These are phyloP conservation scores for Galeruca laticollis DNA, from an alignment of 2,888 invertebrate genomes.

Conservation along the genomic window DNA sequence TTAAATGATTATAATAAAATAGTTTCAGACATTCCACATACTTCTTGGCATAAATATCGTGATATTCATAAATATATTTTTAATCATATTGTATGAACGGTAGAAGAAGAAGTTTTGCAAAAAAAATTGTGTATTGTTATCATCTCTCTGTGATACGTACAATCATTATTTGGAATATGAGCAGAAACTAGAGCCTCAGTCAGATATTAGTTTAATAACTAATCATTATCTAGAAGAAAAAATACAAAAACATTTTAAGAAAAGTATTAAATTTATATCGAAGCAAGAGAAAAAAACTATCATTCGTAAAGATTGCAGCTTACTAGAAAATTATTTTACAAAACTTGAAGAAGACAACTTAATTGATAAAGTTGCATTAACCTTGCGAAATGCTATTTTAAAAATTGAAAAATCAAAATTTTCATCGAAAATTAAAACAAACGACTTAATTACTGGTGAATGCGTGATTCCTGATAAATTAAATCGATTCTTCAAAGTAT, in stretches of 20 bases:
- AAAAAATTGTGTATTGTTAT: slow-evolving; percentile 35
- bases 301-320: not conserved
- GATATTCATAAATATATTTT: slow-evolving; percentile 35
- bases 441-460: slow-evolving; percentile 6
- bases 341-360: slow-evolving; percentile 4
- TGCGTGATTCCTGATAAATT: slow-evolving; percentile 11
- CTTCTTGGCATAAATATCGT: slow-evolving; percentile 38
- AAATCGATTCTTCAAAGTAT: not conserved
- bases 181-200: not conserved
- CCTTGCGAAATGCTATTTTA: slow-evolving; percentile 7
- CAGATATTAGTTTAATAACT: slow-evolving; percentile 1
- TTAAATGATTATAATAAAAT: slow-evolving; percentile 37
- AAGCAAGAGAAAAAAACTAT: slow-evolving; percentile 1
- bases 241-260: slow-evolving; percentile 2
- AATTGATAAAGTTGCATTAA: slow-evolving; percentile 2
- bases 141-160: slow-evolving; percentile 38
- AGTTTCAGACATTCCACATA: slow-evolving; percentile 32
- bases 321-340: not conserved
- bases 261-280: slow-evolving; percentile 5
- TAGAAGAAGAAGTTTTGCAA: slow-evolving; percentile 30
- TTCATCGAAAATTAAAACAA: slow-evolving; percentile 2
- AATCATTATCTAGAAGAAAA: slow-evolving; percentile 5
- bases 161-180: slow-evolving; percentile 3
- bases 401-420: slow-evolving; percentile 5
- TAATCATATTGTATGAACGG: slow-evolving; percentile 31